Base-by-base conservation (phyloP, 2,113 vertebrate species). In the Pachycephala philippinensis region DNA sequence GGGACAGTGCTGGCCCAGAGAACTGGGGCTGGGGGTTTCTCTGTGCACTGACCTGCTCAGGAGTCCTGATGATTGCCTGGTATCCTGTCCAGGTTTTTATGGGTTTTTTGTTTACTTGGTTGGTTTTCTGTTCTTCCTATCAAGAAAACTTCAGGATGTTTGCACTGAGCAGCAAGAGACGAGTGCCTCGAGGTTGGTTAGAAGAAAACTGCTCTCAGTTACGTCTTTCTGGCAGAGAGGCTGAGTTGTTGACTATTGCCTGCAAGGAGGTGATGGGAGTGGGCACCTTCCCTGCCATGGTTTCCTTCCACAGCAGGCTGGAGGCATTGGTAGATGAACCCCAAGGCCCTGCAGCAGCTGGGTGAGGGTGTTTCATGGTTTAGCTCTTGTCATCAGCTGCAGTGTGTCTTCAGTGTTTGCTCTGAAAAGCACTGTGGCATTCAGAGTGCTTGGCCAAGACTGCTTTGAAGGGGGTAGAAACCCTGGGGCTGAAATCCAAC, bases 111-210 rank as follows among this genome's bases (percentile, higher is more conserved):
- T 84, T 89, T 47, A 50, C n/a, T 79, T 70, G 70, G 31, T 89
- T 93, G 40, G n/a, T 21, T 90, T 21, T 90, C 90, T 87, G 30
- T 11, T 91, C 53, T 90, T 93, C 39, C n/a, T 76, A 2, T 84
- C 27, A 59, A 88, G 80, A 87, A 94, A 96, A 78, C n/a, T 57
- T 50, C 63, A 66, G 86, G 74, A 47, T 84, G 39, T 96, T 95
- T 96, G 84, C 89, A 95, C 74, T 87, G 88, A 75, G 40, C 44
- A 83, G 42, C 61, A 80, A 65, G 53, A 54, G 49, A 63, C 54
- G 70, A 84, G 69, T 72, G 56, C 76, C 39, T 68, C 1, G 0
- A 85, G 37, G 10, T 33, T 4, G 4, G 30, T 52, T 81, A 74
- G 65, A 90, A 49, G 39, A 74, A 84, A 65, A 65, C 45, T 85